These are phyloP conservation scores for Schizopygopsis malacanthus DNA, from an alignment of 2,797 vertebrate species.

Conservation along the genomic window DNA sequence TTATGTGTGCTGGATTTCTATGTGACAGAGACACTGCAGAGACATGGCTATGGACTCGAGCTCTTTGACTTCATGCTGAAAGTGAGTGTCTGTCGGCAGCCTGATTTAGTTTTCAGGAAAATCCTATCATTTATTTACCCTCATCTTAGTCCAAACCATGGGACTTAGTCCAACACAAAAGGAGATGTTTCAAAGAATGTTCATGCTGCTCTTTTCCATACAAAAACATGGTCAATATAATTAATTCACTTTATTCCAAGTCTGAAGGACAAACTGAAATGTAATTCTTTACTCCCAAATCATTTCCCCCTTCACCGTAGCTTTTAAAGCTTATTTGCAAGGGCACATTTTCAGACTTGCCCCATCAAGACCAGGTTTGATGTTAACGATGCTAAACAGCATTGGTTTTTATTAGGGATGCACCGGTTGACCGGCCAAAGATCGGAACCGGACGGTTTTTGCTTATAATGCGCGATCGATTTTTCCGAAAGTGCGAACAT, in stretches of 20 bases:
- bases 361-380: not conserved
- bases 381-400: not conserved
- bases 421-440: too few relatives aligned
- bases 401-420: too few relatives aligned
- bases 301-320: not conserved
- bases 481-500: too few relatives aligned
- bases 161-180: not conserved
- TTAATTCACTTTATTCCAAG: not conserved
- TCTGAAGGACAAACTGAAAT: not conserved
- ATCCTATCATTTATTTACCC: not conserved
- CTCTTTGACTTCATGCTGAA: conserved; percentile 90
- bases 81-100: conserved; percentile 69
- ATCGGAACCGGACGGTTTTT: too few relatives aligned
- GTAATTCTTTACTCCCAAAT: not conserved
- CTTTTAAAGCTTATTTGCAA: not conserved
- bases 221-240: not conserved
- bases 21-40: conserved; percentile 85
- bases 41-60: conserved; percentile 87
- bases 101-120: not conserved
- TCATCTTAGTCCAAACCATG: not conserved
- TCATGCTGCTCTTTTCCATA: not conserved
- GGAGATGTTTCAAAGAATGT: not conserved
- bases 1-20: conserved; percentile 92
- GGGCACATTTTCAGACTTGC: not conserved
- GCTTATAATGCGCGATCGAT: too few relatives aligned